These are phyloP conservation scores for Ianthella basta DNA, from an alignment of 37 sponge, comb jelly and placozoan species.

Conservation along the genomic window DNA sequence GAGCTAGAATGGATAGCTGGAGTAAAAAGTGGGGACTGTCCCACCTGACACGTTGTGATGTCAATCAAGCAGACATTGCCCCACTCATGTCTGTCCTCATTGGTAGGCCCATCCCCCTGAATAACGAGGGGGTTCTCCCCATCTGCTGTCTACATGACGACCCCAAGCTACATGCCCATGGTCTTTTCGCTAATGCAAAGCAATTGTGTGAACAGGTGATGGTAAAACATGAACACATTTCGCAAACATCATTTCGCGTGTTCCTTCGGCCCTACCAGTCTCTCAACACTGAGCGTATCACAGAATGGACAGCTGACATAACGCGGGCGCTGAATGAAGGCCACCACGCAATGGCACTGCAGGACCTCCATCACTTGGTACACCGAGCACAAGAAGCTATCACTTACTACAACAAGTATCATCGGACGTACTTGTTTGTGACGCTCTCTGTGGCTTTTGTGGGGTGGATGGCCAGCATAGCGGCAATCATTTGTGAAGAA, in stretches of 20 bases:
- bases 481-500: conserved; percentile 37
- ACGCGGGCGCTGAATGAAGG: conserved; percentile 22
- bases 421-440: conserved; percentile 53
- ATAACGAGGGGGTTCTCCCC: conserved; percentile 79
- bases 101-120: conserved; percentile 78
- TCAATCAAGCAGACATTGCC: conserved; percentile 82
- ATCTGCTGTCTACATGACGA: conserved; percentile 62
- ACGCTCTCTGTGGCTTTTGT: conserved; percentile 50
- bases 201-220: conserved; percentile 69
- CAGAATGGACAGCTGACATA: conserved; percentile 21
- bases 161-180: conserved; percentile 50
- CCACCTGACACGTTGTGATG: conserved; percentile 57
- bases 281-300: conserved; percentile 33
- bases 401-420: conserved; percentile 77
- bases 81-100: conserved; percentile 75
- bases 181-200: conserved; percentile 66
- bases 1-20: neutral
- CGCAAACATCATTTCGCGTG: conserved; percentile 42
- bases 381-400: conserved; percentile 52
- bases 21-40: conserved; percentile 67
- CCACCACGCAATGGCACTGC: conserved; percentile 48
- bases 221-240: conserved; percentile 56
- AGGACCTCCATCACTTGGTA: conserved; percentile 48
- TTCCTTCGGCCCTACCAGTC: conserved; percentile 55
- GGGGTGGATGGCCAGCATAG: conserved; percentile 73